Percentiles rank a stretch among this genome's conserved stretches.
These are phyloP conservation scores for Calliphora vicina DNA, from an alignment of 1,140 invertebrate species.

Conservation along the genomic window DNA sequence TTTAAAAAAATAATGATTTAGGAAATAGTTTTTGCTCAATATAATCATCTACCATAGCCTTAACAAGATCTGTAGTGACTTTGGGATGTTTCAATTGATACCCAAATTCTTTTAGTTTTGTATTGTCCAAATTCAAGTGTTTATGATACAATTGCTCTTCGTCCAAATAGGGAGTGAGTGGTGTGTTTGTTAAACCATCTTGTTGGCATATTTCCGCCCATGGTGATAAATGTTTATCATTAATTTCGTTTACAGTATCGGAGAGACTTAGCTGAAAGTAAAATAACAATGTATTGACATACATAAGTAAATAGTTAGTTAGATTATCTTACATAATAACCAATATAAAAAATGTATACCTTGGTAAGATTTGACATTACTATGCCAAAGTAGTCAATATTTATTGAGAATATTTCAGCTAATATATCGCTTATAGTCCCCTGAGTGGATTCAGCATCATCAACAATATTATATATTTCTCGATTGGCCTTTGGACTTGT, in stretches of 20 bases:
- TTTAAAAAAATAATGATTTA: constrained; percentile 52
- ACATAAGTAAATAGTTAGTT: too few relatives aligned
- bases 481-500: constrained; percentile 62
- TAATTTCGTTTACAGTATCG: constrained; percentile 85
- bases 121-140: constrained; percentile 78
- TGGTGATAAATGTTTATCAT: constrained; percentile 89
- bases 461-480: constrained; percentile 84
- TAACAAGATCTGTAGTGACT: constrained; percentile 70
- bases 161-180: constrained; percentile 85
- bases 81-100: constrained; percentile 68
- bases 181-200: constrained; percentile 82
- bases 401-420: constrained; percentile 84
- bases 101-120: constrained; percentile 70
- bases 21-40: constrained; percentile 58
- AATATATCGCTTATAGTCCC: constrained; percentile 80
- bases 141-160: constrained; percentile 81
- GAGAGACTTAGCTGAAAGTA: constrained; percentile 72
- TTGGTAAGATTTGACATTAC: constrained; percentile 80
- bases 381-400: constrained; percentile 85
- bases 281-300: not conserved
- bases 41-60: constrained; percentile 65
- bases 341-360: constrained; percentile 64
- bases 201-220: constrained; percentile 86
- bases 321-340: constrained; percentile 34
- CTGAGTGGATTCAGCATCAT: constrained; percentile 83